Evolutionary conservation across 2,113 vertebrate species (phyloP).

Genomic region (Zingel zingel): DNA sequence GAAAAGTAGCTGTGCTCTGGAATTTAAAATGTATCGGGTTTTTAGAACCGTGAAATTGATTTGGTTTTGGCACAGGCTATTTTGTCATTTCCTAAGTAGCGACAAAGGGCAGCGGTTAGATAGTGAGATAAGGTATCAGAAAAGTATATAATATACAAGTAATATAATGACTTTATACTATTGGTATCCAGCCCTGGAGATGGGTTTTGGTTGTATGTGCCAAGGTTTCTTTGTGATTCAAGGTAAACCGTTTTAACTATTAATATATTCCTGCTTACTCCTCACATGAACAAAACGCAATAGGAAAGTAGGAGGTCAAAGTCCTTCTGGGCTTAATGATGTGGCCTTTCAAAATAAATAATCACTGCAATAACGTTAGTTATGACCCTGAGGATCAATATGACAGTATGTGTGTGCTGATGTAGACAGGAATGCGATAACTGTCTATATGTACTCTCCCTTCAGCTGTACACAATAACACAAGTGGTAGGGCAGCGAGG

Average conservation of each 20-base stretch:
- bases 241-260: not conserved
- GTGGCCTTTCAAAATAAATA: not conserved
- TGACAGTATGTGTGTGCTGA: slow-evolving; percentile 6
- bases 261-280: not conserved
- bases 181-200: not conserved
- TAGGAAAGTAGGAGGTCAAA: not conserved
- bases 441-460: too few species aligned
- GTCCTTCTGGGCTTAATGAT: not conserved
- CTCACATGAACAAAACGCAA: not conserved
- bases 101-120: not conserved
- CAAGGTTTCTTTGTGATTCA: not conserved
- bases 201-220: not conserved
- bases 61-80: not conserved
- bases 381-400: not conserved
- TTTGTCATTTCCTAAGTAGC: not conserved
- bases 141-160: too few species aligned
- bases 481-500: slow-evolving; percentile 45
- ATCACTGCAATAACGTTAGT: not conserved
- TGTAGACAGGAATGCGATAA: slow-evolving; percentile 28
- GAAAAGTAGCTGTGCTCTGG: slow-evolving; percentile 23
- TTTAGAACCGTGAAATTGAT: slow-evolving; percentile 47
- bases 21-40: slow-evolving; percentile 12
- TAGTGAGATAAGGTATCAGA: slow-evolving; percentile 3
- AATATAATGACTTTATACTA: too few species aligned
- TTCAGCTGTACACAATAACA: slow-evolving; percentile 26